phyloP scores from a whole-genome alignment of 2,113 vertebrate species.

The Mystacornis crossleyi region DNA sequence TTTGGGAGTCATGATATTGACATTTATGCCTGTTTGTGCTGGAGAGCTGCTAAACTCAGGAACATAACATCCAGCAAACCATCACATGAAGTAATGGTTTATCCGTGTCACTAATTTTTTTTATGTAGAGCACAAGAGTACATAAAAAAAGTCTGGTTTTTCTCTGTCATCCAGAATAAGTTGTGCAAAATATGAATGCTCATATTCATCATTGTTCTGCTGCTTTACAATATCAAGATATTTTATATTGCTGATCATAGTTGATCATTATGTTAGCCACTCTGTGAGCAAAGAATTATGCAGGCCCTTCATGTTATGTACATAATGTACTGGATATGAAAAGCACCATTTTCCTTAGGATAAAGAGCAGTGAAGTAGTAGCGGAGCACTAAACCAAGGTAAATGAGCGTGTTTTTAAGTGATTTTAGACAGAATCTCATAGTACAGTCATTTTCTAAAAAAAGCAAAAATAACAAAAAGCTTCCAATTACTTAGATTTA shows the following conservation, averaged over 20 bases:
- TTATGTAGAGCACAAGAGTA: background rate
- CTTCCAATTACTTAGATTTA: background rate
- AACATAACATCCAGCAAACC: background rate
- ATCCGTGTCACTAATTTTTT: background rate
- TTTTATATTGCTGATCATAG: background rate
- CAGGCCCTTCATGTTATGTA: background rate
- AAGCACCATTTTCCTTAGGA: background rate
- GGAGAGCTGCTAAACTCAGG: background rate
- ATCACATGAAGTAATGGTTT: background rate
- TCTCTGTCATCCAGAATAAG: background rate
- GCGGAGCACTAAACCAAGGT: background rate
- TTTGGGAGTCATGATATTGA: background rate
- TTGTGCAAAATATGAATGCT: background rate
- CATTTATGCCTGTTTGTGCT: background rate
- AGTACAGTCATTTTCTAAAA: background rate
- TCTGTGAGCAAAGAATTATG: background rate
- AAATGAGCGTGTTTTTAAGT: background rate
- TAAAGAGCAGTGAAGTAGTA: background rate
- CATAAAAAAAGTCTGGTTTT: background rate
- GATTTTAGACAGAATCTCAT: background rate
- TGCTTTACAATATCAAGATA: background rate
- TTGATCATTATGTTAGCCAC: background rate
- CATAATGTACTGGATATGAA: background rate
- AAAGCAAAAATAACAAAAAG: background rate
- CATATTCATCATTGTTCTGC: background rate